Evolutionary conservation across 2,888 invertebrate genomes (phyloP).

Genomic region (Drosophila atroscutellata): DNA sequence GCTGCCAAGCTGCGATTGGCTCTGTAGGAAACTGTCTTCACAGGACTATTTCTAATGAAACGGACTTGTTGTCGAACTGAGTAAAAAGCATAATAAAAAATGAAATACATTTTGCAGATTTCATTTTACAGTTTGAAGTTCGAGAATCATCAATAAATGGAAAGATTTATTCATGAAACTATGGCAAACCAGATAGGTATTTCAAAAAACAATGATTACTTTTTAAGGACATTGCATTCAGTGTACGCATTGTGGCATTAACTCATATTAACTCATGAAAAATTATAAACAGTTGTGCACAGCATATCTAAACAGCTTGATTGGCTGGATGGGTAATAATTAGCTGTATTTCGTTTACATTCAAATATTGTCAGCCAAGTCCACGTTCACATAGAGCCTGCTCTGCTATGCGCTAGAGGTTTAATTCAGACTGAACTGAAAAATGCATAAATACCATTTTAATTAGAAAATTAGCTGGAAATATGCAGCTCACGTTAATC

Average conservation of each 20-base stretch:
- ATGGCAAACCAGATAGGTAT: background rate
- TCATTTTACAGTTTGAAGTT: background rate
- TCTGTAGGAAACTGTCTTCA: background rate
- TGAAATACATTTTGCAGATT: background rate
- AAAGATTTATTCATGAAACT: background rate
- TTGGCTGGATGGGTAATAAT: constrained; percentile 11
- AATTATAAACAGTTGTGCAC: background rate
- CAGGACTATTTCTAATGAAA: background rate
- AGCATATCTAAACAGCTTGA: constrained; percentile 35
- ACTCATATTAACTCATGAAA: constrained; percentile 1
- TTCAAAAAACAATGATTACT: background rate
- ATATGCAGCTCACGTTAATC: constrained; percentile 85
- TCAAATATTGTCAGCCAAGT: constrained; percentile 12
- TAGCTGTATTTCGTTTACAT: constrained; percentile 6
- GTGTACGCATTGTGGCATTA: background rate
- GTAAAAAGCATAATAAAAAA: background rate
- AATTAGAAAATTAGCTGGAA: constrained; percentile 85
- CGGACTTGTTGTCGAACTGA: background rate
- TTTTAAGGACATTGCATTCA: background rate
- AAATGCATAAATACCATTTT: constrained; percentile 85
- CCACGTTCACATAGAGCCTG: constrained; percentile 5
- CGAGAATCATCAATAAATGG: background rate
- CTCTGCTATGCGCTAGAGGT: constrained; percentile 41
- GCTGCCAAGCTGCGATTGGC: constrained; percentile 32
- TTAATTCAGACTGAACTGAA: constrained; percentile 72